phyloP scores from a whole-genome alignment of 2,888 invertebrate genomes.

The Heteropelma amictum region DNA sequence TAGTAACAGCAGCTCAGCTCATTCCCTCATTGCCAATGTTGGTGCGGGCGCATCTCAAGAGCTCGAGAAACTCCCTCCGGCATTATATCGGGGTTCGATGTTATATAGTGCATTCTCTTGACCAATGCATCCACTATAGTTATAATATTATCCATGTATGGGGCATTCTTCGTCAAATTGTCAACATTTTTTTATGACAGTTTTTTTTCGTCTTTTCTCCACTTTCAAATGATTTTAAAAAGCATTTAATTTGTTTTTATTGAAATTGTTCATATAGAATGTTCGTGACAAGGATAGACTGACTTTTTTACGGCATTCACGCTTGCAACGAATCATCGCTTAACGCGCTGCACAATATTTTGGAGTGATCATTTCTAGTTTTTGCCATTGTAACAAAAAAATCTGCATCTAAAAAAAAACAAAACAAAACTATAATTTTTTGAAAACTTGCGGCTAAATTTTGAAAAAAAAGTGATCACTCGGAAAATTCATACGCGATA shows the following conservation, averaged over 20 bases:
- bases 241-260: no score
- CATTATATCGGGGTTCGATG: conserved; percentile 36
- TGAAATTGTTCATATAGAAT: no score
- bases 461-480: no score
- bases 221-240: no score
- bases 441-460: neutral
- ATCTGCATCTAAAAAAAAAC: neutral
- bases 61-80: conserved; percentile 47
- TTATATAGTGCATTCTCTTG: conserved; percentile 1
- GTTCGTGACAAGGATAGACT: neutral
- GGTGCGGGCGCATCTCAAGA: conserved; percentile 29
- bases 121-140: conserved; percentile 8
- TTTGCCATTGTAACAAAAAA: neutral
- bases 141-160: neutral
- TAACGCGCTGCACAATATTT: neutral
- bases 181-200: neutral
- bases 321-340: no score
- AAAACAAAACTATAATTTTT: neutral
- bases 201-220: no score
- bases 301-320: neutral
- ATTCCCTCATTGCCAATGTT: conserved; percentile 57
- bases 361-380: no score
- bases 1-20: conserved; percentile 48
- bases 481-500: no score
- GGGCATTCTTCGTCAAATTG: conserved; percentile 1